Conservation (phyloP, 2,888 invertebrate genomes). For the Papilio elwesi region DNA sequence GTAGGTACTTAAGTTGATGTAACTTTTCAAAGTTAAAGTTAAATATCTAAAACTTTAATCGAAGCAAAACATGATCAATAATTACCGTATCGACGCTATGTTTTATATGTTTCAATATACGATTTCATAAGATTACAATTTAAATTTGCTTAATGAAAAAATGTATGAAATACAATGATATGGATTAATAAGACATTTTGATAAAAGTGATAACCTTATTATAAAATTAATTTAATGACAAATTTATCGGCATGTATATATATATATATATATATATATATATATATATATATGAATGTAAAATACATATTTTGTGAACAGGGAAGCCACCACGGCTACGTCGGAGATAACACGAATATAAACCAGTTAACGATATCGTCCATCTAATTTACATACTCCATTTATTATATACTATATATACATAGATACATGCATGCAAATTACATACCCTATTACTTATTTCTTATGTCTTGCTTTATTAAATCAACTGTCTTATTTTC, state of each 20-base stretch:
- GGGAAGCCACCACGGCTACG: constrained; percentile 48
- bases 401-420: constrained; percentile 46
- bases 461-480: constrained; percentile 12
- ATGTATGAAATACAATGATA: neutral
- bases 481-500: neutral
- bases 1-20: constrained; percentile 74
- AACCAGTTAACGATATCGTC: constrained; percentile 70
- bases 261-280: constrained; percentile 18
- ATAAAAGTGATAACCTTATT: constrained; percentile 18
- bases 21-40: constrained; percentile 71
- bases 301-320: constrained; percentile 38
- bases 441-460: constrained; percentile 31
- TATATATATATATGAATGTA: constrained; percentile 24
- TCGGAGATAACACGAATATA: constrained; percentile 56
- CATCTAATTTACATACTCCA: constrained; percentile 62
- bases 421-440: constrained; percentile 51
- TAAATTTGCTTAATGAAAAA: neutral
- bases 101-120: constrained; percentile 4
- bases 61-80: no score
- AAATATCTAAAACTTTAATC: constrained; percentile 56
- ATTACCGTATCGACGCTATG: no score
- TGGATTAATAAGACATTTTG: neutral
- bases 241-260: constrained; percentile 24
- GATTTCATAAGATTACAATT: neutral
- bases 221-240: constrained; percentile 18